phyloP scores from a whole-genome alignment of 1,140 invertebrate species.

The Hylyphantes graminicola region DNA sequence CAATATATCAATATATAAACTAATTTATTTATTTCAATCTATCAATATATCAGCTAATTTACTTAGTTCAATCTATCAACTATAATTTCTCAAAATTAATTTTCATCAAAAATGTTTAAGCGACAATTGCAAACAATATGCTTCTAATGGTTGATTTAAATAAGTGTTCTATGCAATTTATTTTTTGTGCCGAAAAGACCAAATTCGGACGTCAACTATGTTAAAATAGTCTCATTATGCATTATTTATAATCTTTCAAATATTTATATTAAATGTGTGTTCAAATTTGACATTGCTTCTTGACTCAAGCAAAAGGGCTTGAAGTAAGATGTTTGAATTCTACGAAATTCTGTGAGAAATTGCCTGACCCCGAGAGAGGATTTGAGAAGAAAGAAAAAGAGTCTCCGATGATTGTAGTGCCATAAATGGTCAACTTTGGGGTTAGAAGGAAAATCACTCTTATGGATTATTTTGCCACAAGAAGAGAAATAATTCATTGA shows the following conservation, averaged over 20 bases:
- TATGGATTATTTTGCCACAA: conserved; percentile 22
- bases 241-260: not conserved
- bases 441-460: conserved; percentile 12
- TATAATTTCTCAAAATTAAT: too few species aligned
- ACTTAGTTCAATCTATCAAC: too few species aligned
- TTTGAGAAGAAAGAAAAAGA: not conserved
- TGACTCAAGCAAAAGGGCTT: not conserved
- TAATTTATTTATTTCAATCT: too few species aligned
- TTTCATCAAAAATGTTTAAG: too few species aligned
- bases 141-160: too few species aligned
- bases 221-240: not conserved
- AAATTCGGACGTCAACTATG: not conserved
- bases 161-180: too few species aligned
- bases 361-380: not conserved
- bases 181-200: not conserved
- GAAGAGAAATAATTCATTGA: conserved; percentile 2
- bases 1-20: too few species aligned
- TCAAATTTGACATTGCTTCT: not conserved
- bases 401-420: conserved; percentile 23
- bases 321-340: not conserved
- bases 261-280: not conserved
- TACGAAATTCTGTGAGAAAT: not conserved
- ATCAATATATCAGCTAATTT: too few species aligned
- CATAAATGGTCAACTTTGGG: conserved; percentile 39
- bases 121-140: too few species aligned